These are phyloP conservation scores for Agrochola macilenta DNA, from an alignment of 2,888 invertebrate genomes.

Conservation along the genomic window DNA sequence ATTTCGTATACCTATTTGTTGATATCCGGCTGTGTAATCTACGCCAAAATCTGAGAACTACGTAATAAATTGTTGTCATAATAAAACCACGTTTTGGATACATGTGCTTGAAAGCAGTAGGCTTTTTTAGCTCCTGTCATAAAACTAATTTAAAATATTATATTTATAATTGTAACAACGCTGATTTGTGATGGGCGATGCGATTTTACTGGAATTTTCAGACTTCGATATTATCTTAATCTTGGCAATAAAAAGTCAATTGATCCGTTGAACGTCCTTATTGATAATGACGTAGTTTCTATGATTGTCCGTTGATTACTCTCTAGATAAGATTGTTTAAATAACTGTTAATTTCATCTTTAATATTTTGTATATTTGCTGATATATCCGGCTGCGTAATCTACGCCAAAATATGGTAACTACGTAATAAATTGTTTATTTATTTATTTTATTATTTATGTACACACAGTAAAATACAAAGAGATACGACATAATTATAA, in stretches of 20 bases:
- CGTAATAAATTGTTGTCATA: slow-evolving; percentile 25
- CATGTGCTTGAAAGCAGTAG: slow-evolving; percentile 16
- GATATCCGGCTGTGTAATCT: slow-evolving; percentile 20
- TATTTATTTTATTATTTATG: too few relatives aligned
- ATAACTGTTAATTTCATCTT: slow-evolving; percentile 28
- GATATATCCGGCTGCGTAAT: slow-evolving; percentile 22
- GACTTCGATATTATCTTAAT: slow-evolving; percentile 20
- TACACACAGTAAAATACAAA: too few relatives aligned
- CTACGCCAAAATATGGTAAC: slow-evolving; percentile 23
- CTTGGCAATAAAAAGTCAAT: neutral
- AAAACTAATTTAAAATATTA: slow-evolving; percentile 24
- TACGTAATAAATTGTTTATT: slow-evolving; percentile 30
- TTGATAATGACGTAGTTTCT: slow-evolving; percentile 28
- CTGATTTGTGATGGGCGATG: neutral
- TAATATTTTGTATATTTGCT: slow-evolving; percentile 29
- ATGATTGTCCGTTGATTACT: slow-evolving; percentile 22
- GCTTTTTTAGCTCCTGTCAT: neutral
- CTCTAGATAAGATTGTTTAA: slow-evolving; percentile 44
- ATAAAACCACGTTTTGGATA: slow-evolving; percentile 34
- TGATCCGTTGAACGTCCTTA: slow-evolving; percentile 10
- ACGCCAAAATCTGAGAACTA: slow-evolving; percentile 32
- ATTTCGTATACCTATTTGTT: slow-evolving; percentile 32
- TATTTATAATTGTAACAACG: slow-evolving; percentile 5
- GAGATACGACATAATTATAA: too few relatives aligned
- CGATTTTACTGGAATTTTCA: slow-evolving; percentile 10